A percentile compares a stretch with the other conserved stretches of the same genome.
These are phyloP conservation scores for Sphaerodactylus townsendi DNA, from an alignment of 2,113 vertebrate genomes.

Conservation along the genomic window DNA sequence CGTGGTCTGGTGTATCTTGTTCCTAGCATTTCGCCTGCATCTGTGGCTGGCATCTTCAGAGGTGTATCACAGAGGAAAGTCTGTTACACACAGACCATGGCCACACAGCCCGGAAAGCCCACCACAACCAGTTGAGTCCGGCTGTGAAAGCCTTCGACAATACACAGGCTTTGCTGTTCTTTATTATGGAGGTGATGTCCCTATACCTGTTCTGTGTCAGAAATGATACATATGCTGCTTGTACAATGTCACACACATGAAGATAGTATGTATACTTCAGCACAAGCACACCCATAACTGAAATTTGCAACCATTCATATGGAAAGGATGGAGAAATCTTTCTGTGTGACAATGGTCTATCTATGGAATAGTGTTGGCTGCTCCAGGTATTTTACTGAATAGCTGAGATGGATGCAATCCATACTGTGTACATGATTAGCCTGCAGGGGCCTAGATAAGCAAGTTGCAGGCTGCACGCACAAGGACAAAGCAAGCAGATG, in stretches of 20 bases:
- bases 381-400: neutral
- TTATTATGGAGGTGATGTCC: no score
- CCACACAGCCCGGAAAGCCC: no score
- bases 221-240: neutral
- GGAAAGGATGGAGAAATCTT: neutral
- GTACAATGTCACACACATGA: neutral
- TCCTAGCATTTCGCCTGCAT: no score
- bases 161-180: no score
- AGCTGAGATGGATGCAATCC: neutral
- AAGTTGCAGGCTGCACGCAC: neutral
- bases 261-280: neutral
- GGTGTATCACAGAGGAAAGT: no score
- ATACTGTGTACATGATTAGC: neutral
- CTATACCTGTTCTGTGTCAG: neutral
- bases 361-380: neutral
- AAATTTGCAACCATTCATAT: neutral
- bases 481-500: neutral
- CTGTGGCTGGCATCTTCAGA: no score
- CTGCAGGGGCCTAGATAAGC: conserved; percentile 18
- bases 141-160: no score
- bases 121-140: no score
- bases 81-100: no score
- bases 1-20: no score
- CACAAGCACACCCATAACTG: neutral
- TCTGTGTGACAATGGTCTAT: neutral